Evolutionary conservation across 1,140 invertebrate genomes (phyloP), one percentile per base, ranked within the genome.

Genomic region (Leptonema lineaticorne): DNA sequence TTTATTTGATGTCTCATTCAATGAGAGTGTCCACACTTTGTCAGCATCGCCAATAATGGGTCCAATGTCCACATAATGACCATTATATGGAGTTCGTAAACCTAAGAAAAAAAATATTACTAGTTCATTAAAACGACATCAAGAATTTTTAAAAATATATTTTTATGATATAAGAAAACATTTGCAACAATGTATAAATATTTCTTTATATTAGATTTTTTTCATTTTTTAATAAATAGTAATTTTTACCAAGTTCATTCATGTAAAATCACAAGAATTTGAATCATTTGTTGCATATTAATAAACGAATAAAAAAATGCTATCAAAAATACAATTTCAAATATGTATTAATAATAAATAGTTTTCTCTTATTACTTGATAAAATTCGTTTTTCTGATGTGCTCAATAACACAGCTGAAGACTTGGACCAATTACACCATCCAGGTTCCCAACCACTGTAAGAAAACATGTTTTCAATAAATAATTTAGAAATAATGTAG

Each of bases 371-470:
- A n/a, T 88, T 83, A 93, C 93, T 90, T 75, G 90, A 89, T 20
- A 96, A 80, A 76, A 96, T 91, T 78, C 87, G 90, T 75, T 92
- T 92, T 77, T 96, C 94, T 7, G 92, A 88, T 69, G 88, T 81
- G 67, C 91, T 85, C 70, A 96, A 79, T 84, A 92, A 89, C 45
- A 81, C 85, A 75, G 88, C 84, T 45, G 93, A 95, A 69, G 90
- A 92, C 58, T 88, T 87, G 71, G 88, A 90, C 94, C 94, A 96
- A 76, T 87, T 89, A 79, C 89, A 84, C 86, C 86, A 90, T 41
- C 41, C 50, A 8, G 46, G 16, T 45, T 53, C 33, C 64, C 53
- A 56, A 1, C n/a, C 64, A 24, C 64, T 67, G 18, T 9, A 53
- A 53, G 8, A 53, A 53, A 53, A 14, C 7, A 50, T 20, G 18